phyloP scores from a whole-genome alignment of 2,888 invertebrate species.

The Eupeodes latifasciatus region DNA sequence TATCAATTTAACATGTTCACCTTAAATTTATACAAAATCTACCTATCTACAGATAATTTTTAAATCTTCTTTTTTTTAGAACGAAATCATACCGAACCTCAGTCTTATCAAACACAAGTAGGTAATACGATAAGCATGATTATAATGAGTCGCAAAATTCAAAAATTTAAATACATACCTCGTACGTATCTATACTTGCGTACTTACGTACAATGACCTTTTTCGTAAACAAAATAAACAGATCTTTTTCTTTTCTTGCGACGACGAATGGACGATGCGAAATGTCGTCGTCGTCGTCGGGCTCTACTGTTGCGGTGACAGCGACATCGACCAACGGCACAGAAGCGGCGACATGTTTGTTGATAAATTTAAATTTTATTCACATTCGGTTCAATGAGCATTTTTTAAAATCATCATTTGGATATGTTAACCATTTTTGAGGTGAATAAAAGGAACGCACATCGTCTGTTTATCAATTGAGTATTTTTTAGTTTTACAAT shows the following conservation, averaged over 20 bases:
- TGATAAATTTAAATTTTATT: conserved; percentile 45
- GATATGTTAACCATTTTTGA: conserved; percentile 40
- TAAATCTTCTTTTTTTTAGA: neutral
- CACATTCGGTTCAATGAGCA: conserved; percentile 53
- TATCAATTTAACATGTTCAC: too few relatives aligned
- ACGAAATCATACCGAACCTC: neutral
- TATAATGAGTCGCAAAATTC: conserved; percentile 52
- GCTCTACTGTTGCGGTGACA: too few relatives aligned
- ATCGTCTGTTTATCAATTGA: conserved; percentile 51
- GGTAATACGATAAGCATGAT: conserved; percentile 5
- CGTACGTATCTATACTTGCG: neutral
- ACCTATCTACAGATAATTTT: too few relatives aligned
- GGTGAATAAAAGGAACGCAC: conserved; percentile 30
- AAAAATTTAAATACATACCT: conserved; percentile 3
- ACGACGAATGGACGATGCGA: neutral
- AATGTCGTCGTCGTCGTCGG: too few relatives aligned
- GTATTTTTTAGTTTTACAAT: neutral
- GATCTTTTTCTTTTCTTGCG: conserved; percentile 13
- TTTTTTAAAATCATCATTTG: conserved; percentile 26
- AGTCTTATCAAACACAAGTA: neutral
- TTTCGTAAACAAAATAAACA: conserved; percentile 45
- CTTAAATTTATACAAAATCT: too few relatives aligned
- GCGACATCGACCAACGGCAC: too few relatives aligned
- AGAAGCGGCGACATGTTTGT: conserved; percentile 16
- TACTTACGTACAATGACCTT: conserved; percentile 68